phyloP scores from a whole-genome alignment of 2,797 vertebrate genomes.

The Gymnocypris eckloni region DNA sequence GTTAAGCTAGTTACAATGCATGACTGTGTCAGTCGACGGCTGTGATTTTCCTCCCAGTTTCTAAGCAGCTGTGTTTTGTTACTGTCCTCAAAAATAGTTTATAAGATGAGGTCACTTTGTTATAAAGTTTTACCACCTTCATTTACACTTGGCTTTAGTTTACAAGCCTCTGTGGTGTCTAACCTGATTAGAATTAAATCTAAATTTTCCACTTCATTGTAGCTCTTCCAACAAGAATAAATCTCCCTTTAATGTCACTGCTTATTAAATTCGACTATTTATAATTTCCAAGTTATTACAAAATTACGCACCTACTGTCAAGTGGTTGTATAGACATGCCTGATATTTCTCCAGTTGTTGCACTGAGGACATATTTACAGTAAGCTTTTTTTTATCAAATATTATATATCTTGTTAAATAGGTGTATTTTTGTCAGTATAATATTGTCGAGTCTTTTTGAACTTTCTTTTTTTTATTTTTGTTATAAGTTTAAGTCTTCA shows the following conservation, averaged over 20 bases:
- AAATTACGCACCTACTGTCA: constrained; percentile 50
- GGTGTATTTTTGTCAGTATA: neutral
- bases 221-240: constrained; percentile 59
- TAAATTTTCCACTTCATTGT: constrained; percentile 59
- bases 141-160: constrained; percentile 51
- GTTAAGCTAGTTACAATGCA: neutral
- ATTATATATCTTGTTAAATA: neutral
- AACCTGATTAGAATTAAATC: constrained; percentile 62
- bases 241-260: constrained; percentile 63
- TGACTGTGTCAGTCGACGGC: neutral
- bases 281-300: constrained; percentile 62
- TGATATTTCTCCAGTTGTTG: constrained; percentile 23
- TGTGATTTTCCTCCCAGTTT: neutral
- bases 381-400: neutral
- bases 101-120: constrained; percentile 46
- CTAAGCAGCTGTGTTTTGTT: neutral
- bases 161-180: constrained; percentile 56
- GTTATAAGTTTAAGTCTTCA: neutral
- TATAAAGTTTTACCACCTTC: constrained; percentile 51
- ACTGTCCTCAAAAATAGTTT: constrained; percentile 38
- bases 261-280: constrained; percentile 65
- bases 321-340: constrained; percentile 20
- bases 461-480: neutral
- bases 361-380: neutral
- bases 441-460: neutral